Percentiles rank a stretch among this genome's conserved stretches.
phyloP scores from a whole-genome alignment of 2,888 invertebrate genomes.

The Tinea pellionella region DNA sequence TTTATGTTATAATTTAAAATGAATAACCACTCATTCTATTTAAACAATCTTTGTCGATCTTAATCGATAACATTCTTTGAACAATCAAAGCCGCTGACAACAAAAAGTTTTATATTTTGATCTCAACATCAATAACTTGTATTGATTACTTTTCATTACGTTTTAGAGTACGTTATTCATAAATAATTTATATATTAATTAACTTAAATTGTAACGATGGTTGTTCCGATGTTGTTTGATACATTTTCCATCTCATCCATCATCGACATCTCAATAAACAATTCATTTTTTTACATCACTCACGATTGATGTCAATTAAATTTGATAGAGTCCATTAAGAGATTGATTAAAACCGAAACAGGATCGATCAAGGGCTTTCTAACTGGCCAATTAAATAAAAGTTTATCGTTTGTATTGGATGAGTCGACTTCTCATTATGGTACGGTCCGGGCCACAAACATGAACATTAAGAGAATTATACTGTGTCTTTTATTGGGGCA shows the following conservation, averaged over 20 bases:
- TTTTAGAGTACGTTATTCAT: not conserved
- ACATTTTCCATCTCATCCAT: slow-evolving; percentile 12
- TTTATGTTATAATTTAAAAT: too few species aligned
- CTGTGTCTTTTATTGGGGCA: slow-evolving; percentile 28
- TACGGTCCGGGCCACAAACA: slow-evolving; percentile 1
- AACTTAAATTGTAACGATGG: slow-evolving; percentile 3
- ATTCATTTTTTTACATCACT: slow-evolving; percentile 33
- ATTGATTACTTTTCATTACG: not conserved
- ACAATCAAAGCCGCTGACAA: not conserved
- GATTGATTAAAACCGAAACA: slow-evolving; percentile 50
- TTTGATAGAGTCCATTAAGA: slow-evolving; percentile 50
- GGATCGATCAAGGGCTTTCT: slow-evolving; percentile 12
- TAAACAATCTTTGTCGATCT: too few species aligned
- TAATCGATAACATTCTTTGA: not conserved
- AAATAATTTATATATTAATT: slow-evolving; percentile 11
- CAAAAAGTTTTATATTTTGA: not conserved
- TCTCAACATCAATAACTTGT: not conserved
- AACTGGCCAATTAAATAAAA: slow-evolving; percentile 15
- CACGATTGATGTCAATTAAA: slow-evolving; percentile 55
- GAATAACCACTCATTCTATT: too few species aligned
- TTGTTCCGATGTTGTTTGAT: slow-evolving; percentile 7
- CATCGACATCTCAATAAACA: slow-evolving; percentile 23
- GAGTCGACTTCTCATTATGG: slow-evolving; percentile 11
- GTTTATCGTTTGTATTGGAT: slow-evolving; percentile 14
- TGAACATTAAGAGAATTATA: slow-evolving; percentile 10